phyloP scores from a whole-genome alignment of 37 sponge, comb jelly and placozoan species.

The Haliclona indistincta region DNA sequence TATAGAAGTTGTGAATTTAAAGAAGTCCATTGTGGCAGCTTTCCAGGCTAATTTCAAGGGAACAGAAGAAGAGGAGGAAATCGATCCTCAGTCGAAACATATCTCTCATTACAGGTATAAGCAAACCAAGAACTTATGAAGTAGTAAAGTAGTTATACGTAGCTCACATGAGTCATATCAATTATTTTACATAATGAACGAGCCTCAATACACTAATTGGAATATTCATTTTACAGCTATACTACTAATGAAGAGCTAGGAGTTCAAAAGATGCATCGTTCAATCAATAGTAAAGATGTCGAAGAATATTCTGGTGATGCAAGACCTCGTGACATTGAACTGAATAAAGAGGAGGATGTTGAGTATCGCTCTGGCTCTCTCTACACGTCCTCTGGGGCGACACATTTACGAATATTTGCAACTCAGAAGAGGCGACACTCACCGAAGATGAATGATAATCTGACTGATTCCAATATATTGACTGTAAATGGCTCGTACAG shows the following conservation, averaged over 20 bases:
- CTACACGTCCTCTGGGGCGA: neutral
- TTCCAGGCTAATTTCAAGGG: too few species aligned
- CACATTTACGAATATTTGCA: neutral
- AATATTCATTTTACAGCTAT: too few species aligned
- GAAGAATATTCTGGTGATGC: neutral
- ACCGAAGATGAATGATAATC: neutral
- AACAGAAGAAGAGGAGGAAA: slow-evolving; percentile 1
- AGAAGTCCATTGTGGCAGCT: slow-evolving; percentile 1
- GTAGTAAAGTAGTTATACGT: too few species aligned
- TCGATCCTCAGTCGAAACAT: neutral
- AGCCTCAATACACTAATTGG: too few species aligned
- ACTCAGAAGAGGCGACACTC: neutral
- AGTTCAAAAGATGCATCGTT: too few species aligned
- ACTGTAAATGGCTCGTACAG: neutral
- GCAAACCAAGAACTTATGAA: too few species aligned
- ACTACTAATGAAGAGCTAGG: too few species aligned
- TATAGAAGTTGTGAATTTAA: neutral
- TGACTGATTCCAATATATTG: neutral
- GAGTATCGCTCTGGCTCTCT: too few species aligned
- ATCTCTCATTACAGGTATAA: too few species aligned
- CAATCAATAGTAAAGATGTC: too few species aligned
- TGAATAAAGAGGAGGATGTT: slow-evolving; percentile 7
- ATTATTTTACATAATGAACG: too few species aligned
- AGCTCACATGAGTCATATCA: too few species aligned
- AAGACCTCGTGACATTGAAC: neutral